Conservation (phyloP, 1,140 invertebrate genomes). For the Anoplolepis gracilipes region DNA sequence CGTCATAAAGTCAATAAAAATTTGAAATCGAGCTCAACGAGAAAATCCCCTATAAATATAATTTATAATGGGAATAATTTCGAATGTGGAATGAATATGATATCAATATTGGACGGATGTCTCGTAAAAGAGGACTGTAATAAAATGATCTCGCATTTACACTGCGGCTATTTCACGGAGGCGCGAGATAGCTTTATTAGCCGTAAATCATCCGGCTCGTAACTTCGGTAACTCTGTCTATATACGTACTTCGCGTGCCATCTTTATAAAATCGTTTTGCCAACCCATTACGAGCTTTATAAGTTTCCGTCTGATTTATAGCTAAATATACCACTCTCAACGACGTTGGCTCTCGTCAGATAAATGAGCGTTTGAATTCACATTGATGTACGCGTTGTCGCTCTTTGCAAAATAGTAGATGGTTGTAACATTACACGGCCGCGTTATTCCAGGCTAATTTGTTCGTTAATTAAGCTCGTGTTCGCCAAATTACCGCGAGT, state of each 20-base stretch:
- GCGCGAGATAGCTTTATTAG: slow-evolving; percentile 39
- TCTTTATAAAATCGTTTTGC: slow-evolving; percentile 51
- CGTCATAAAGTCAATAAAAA: not conserved
- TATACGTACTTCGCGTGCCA: slow-evolving; percentile 9
- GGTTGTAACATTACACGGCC: not conserved
- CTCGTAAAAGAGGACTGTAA: slow-evolving; percentile 32
- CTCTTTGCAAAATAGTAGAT: slow-evolving; percentile 23
- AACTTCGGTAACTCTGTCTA: slow-evolving; percentile 51
- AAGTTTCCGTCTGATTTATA: slow-evolving; percentile 48
- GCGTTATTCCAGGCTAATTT: slow-evolving; percentile 49
- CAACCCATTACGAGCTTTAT: slow-evolving; percentile 16
- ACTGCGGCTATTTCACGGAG: not conserved
- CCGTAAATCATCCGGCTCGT: slow-evolving; percentile 49
- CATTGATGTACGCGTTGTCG: not conserved
- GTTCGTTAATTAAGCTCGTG: slow-evolving; percentile 43
- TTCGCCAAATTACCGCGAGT: slow-evolving; percentile 26
- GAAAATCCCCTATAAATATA: not conserved
- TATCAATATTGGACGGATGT: not conserved
- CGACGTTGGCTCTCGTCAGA: not conserved
- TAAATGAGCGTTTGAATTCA: slow-evolving; percentile 18
- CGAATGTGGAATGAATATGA: not conserved
- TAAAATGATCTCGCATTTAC: slow-evolving; percentile 40
- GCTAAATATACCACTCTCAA: not conserved
- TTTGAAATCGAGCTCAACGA: not conserved
- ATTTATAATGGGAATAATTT: slow-evolving; percentile 1